phyloP scores from a whole-genome alignment of 2,113 vertebrate species.

The Melanerpes aurifrons region DNA sequence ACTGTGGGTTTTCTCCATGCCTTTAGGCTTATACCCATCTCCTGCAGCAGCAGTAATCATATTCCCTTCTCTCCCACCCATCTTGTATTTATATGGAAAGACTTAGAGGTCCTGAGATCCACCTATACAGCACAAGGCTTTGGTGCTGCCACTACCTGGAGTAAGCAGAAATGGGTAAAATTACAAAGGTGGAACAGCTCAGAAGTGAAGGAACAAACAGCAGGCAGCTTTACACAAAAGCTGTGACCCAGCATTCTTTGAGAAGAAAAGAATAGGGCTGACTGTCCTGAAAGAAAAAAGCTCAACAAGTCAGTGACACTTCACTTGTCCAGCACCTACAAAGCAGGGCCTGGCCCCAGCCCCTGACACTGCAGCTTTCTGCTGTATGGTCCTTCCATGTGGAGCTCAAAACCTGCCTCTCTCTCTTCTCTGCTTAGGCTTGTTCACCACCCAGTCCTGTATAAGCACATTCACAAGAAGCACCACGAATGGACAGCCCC shows the following conservation, averaged over 20 bases:
- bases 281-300: background rate
- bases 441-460: constrained; percentile 86
- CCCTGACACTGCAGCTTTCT: background rate
- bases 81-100: background rate
- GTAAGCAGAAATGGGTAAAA: background rate
- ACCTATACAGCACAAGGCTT: background rate
- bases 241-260: background rate
- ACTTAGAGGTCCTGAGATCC: background rate
- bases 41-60: background rate
- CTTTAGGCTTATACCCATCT: background rate
- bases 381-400: background rate
- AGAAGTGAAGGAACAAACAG: background rate
- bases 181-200: background rate
- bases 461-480: constrained; percentile 91
- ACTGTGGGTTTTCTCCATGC: background rate
- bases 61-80: background rate
- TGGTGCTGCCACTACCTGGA: background rate
- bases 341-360: background rate
- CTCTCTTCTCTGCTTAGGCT: constrained; percentile 74
- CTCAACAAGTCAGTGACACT: background rate
- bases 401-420: background rate
- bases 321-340: background rate
- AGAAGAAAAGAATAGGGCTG: background rate
- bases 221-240: background rate
- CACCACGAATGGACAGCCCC: constrained; percentile 97